phyloP scores from a whole-genome alignment of 2,888 invertebrate genomes.

The Eurois occulta region DNA sequence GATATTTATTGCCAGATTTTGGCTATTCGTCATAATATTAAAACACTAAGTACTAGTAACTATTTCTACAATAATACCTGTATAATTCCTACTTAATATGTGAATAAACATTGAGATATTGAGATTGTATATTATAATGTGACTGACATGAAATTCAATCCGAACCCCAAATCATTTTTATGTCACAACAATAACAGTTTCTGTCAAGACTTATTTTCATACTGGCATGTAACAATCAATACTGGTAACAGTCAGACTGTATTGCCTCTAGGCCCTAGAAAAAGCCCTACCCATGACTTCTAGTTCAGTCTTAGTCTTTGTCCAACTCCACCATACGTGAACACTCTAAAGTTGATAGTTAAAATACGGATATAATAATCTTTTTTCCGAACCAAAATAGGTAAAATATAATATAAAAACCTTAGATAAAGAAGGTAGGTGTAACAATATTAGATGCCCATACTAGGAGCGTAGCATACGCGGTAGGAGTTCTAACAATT shows the following conservation, averaged over 20 bases:
- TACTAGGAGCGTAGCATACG: not conserved
- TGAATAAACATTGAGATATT: not conserved
- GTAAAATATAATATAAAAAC: not conserved
- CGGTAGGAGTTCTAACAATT: not conserved
- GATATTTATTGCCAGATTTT: not conserved
- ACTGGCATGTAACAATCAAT: not conserved
- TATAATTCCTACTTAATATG: slow-evolving; percentile 3
- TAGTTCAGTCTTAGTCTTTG: slow-evolving; percentile 23
- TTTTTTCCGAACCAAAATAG: not conserved
- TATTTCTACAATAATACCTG: not conserved
- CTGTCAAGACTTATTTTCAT: not conserved
- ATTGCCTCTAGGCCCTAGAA: not conserved
- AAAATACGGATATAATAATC: not conserved
- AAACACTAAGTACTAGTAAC: not conserved
- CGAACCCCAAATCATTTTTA: not conserved
- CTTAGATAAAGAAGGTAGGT: not conserved
- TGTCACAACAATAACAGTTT: not conserved
- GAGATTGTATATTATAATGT: not conserved
- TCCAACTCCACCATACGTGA: not conserved
- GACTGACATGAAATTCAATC: not conserved
- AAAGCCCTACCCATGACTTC: not conserved
- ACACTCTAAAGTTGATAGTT: not conserved
- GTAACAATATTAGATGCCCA: not conserved
- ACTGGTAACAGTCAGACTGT: not conserved
- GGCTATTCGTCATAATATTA: not conserved